Base-by-base conservation (phyloP, 2,797 vertebrate genomes). In the Merluccius polli region DNA sequence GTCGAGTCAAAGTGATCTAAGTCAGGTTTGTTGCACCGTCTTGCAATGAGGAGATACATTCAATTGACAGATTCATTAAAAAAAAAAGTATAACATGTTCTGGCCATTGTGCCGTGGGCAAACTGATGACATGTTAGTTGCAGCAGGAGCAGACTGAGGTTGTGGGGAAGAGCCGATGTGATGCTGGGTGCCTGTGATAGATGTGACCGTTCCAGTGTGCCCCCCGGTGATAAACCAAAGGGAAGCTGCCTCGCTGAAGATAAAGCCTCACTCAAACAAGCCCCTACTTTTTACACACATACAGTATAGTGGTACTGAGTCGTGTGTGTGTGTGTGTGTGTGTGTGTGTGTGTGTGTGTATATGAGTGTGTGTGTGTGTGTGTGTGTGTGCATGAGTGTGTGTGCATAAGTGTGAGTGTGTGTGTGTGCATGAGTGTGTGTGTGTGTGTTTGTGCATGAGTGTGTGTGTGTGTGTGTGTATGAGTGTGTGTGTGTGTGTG, bases 141-240 rank as follows among this genome's bases (percentile, higher is more conserved):
- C 41, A 15, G 16, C 41, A 15, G 41, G 6, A 10, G 36, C 10
- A 8, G 44, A 41, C 38, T 41, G 38, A 41, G 4, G 38, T 41
- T 41, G 38, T 41, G 16, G 13, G 12, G 13, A 41, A 15, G 12
- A 41, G 38, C 38, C 38, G 38, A 41, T 41, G 16, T 13, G 38
- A 41, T 41, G 38, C 15, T 52, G 44, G 44, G 21, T 21, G 18
- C 12, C 38, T 52, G 44, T 0, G 44, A 18, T n/a, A n/a, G n/a
- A 3, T 41, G 38, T 41, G 44, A 52, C 44, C 44, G 44, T 52
- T 52, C 44, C 15, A 18, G 15, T 52, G 44, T 70, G 69, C 70
- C n/a, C 21, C 65, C 76, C 1, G 48, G 78, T 76, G 74, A 76
- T 67, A 67, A 67, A 79, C 41, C 44, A 27, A 32, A 1, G 71